phyloP scores from a whole-genome alignment of 2,113 vertebrate genomes.

The Stigmatopora argus region DNA sequence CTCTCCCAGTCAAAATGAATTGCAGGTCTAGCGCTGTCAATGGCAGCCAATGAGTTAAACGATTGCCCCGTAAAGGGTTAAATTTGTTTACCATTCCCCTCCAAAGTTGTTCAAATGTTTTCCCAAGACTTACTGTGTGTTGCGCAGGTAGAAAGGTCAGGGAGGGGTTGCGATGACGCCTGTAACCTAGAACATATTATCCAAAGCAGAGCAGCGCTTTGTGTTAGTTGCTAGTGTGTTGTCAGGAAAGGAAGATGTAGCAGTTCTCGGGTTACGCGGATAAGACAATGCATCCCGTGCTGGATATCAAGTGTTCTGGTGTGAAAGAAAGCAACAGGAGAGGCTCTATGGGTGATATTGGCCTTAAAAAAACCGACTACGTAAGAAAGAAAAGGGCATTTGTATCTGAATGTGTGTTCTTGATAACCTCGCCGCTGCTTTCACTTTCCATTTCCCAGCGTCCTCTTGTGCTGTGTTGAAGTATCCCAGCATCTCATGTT shows the following conservation, averaged over 20 bases:
- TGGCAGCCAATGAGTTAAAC: too few relatives aligned
- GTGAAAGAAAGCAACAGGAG: neutral
- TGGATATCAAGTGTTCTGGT: constrained; percentile 10
- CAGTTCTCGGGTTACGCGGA: constrained; percentile 43
- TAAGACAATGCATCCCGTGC: constrained; percentile 41
- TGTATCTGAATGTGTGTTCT: neutral
- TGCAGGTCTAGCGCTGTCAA: too few relatives aligned
- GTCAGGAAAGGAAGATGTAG: constrained; percentile 37
- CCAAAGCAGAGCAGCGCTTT: constrained; percentile 11
- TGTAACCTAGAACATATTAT: constrained; percentile 50
- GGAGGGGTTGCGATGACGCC: constrained; percentile 30
- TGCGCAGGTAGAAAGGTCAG: constrained; percentile 51
- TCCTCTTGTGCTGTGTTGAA: constrained; percentile 48
- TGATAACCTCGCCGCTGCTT: constrained; percentile 1
- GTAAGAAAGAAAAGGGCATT: neutral
- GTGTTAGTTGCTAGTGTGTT: constrained; percentile 50
- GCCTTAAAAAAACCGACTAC: neutral
- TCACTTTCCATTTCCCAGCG: constrained; percentile 7
- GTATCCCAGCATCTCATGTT: constrained; percentile 69
- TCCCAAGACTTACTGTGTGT: constrained; percentile 19
- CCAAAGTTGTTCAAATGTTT: constrained; percentile 11
- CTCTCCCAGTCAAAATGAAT: too few relatives aligned
- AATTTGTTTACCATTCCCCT: too few relatives aligned
- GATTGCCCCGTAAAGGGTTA: too few relatives aligned
- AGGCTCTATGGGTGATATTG: neutral